Conservation (phyloP, 2,113 vertebrate species). For the Clarias gariepinus region DNA sequence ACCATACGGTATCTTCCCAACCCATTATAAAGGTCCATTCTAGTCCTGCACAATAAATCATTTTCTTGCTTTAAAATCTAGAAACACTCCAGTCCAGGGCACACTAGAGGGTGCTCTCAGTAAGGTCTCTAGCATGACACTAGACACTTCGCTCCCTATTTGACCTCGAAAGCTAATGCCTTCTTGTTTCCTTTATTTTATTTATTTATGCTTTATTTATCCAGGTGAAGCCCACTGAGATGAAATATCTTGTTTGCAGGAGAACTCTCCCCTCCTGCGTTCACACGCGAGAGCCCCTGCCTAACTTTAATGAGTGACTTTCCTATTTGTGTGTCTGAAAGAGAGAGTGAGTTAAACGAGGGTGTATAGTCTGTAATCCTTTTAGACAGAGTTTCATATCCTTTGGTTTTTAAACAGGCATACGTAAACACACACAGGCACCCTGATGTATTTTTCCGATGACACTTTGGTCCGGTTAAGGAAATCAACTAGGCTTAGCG, state of each 20-base stretch:
- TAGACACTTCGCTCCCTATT: constrained; percentile 7
- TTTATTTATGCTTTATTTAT: constrained; percentile 12
- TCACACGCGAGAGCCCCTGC: neutral
- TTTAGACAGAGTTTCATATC: neutral
- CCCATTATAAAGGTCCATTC: neutral
- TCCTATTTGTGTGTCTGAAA: neutral
- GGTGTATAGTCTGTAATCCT: constrained; percentile 9
- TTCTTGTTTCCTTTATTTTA: constrained; percentile 8
- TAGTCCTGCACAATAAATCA: too few relatives aligned
- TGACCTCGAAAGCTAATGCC: constrained; percentile 1
- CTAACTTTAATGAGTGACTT: constrained; percentile 1
- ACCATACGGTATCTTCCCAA: neutral
- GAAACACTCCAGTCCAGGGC: neutral
- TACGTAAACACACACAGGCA: constrained; percentile 15
- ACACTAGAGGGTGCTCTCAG: constrained; percentile 56
- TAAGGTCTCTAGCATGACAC: constrained; percentile 8
- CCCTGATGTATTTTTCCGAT: neutral
- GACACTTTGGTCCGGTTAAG: constrained; percentile 6
- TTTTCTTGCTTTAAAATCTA: neutral
- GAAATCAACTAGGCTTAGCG: neutral
- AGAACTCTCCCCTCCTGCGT: neutral
- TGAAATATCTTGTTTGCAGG: constrained; percentile 27
- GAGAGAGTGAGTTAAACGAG: neutral
- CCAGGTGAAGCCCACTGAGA: constrained; percentile 16
- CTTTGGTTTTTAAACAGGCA: constrained; percentile 33